These are phyloP conservation scores for Rhagoletis zephyria DNA, from an alignment of 1,140 invertebrate genomes.

Conservation along the genomic window DNA sequence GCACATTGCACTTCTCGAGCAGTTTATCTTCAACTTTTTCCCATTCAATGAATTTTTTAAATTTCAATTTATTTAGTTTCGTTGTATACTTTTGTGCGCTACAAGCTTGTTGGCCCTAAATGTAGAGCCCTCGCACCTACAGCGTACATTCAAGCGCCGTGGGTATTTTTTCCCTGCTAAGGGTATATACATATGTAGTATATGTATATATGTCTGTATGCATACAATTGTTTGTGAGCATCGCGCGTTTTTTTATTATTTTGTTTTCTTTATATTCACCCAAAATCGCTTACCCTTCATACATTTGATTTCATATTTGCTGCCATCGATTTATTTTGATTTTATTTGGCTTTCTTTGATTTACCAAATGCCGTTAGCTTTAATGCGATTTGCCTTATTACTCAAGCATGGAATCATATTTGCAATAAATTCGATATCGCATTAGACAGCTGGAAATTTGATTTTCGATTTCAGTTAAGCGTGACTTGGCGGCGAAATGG, in stretches of 20 bases:
- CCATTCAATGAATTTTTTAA: not conserved
- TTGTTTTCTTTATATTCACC: not conserved
- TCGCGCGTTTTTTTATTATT: not conserved
- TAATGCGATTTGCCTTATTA: conserved; percentile 31
- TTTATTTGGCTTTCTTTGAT: conserved; percentile 39
- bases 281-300: not conserved
- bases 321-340: not conserved
- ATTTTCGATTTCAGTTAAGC: not conserved
- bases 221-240: too few species aligned
- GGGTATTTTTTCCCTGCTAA: not conserved
- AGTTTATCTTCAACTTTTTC: not conserved
- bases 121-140: not conserved
- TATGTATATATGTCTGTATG: not conserved
- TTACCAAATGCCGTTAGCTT: not conserved
- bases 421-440: not conserved
- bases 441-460: not conserved
- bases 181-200: not conserved
- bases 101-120: not conserved
- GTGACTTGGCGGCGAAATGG: not conserved
- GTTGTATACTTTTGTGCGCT: not conserved
- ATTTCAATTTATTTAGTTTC: not conserved
- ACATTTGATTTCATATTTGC: conserved; percentile 23
- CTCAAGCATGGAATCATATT: conserved; percentile 5
- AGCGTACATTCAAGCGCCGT: not conserved
- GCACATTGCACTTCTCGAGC: not conserved